These are phyloP conservation scores for Oncorhynchus mykiss DNA, from an alignment of 2,113 vertebrate species.

Conservation along the genomic window DNA sequence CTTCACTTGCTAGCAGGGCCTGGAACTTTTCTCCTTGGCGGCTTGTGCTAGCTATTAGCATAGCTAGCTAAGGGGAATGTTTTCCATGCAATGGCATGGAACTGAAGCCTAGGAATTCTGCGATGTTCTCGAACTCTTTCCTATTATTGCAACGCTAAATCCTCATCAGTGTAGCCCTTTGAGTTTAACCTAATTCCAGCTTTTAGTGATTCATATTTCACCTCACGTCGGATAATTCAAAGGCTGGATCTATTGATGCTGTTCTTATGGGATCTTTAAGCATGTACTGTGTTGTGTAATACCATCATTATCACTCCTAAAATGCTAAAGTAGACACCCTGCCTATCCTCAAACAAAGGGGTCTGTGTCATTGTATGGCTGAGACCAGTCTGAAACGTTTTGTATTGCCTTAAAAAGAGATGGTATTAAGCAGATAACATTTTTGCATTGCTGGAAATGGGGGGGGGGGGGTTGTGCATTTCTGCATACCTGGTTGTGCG, in stretches of 20 bases:
- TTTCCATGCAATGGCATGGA: no score
- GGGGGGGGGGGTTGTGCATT: constrained; percentile 43
- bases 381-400: constrained; percentile 45
- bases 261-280: neutral
- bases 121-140: no score
- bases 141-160: no score
- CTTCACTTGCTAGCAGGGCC: neutral
- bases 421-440: constrained; percentile 14
- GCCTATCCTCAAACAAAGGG: constrained; percentile 13
- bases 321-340: constrained; percentile 13
- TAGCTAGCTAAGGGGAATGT: no score
- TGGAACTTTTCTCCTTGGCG: no score
- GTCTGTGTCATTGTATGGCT: constrained; percentile 15
- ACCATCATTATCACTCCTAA: constrained; percentile 32
- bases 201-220: no score
- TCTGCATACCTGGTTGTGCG: constrained; percentile 51
- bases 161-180: no score
- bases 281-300: neutral
- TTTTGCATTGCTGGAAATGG: constrained; percentile 49
- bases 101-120: no score
- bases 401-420: constrained; percentile 44
- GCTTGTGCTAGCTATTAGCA: no score
- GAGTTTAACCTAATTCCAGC: no score
- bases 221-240: no score
- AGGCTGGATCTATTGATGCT: no score